Base-by-base conservation (phyloP, 1,140 invertebrate genomes). In the Spodoptera litura region DNA sequence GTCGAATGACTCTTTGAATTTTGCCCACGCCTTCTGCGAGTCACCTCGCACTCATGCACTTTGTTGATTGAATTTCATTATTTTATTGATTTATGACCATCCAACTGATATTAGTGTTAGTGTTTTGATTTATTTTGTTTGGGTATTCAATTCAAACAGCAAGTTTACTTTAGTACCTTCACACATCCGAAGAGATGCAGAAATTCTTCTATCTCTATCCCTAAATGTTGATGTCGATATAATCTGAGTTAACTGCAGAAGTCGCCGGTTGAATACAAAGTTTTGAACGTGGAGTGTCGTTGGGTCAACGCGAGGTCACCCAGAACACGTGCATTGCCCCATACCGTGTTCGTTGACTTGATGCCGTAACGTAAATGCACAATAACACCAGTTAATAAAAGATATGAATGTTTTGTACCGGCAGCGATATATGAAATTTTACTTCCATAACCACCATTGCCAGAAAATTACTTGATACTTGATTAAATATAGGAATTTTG, bases 11-110 rank as follows among this genome's bases (percentile, higher is more conserved):
- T 61, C 73, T 52, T 75, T 62, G 59, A 64, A 53, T 62, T 44
- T 53, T 38, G 49, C 73, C 73, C 73, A 75, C 73, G 59, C 73
- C 44, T 64, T 64, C n/a, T 75, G 27, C 73, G 73, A 59, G 59
- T 75, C 73, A 49, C 58, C 25, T 62, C 44, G 12, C 13, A 31
- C 35, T 49, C 51, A 31, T 38, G 58, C 44, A 59, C 25, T 75
- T 75, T 53, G n/a, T 62, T 38, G 38, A 75, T 20, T 75, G 25
- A 52, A 62, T 52, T 52, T 44, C 38, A 35, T 53, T 53, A 9
- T 52, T 13, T 53, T 12, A 31, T n/a, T 70, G 15, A 13, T 15
- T n/a, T 70, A 9, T 52, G 20, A 52, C 20, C 20, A 20, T n/a
- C n/a, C n/a, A 20, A 20, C 4, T 20, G 13, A 44, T 44, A 64